phyloP scores from a whole-genome alignment of 2,797 vertebrate species.

The Urophycis tenuis region DNA sequence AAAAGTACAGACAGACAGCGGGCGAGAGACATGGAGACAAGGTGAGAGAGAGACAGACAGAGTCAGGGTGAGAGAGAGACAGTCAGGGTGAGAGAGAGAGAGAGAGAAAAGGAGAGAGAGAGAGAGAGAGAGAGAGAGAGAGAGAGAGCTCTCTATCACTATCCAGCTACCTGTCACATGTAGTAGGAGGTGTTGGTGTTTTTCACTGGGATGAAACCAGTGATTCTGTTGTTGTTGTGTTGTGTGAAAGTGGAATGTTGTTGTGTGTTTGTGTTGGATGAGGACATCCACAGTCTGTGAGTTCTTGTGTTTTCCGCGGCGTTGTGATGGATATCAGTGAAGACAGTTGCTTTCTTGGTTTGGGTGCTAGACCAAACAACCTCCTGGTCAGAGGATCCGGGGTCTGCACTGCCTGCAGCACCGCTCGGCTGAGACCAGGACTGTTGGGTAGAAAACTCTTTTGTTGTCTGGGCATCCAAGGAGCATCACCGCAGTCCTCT shows the following conservation, averaged over 20 bases:
- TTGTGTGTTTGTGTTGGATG: constrained; percentile 9
- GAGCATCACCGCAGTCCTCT: constrained; percentile 36
- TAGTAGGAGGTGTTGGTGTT: neutral
- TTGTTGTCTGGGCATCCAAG: constrained; percentile 50
- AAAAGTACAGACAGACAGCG: constrained; percentile 48
- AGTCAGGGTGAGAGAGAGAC: constrained; percentile 16
- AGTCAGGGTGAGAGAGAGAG: neutral
- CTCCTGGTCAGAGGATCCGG: constrained; percentile 30
- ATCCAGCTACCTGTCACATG: constrained; percentile 25
- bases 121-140: neutral
- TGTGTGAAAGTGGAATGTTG: constrained; percentile 1
- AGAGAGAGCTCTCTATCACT: no score
- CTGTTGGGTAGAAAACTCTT: constrained; percentile 23
- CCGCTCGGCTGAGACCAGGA: no score
- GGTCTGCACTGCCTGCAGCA: constrained; percentile 1
- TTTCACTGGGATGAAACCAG: no score
- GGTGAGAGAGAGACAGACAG: constrained; percentile 5
- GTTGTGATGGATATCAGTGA: constrained; percentile 39
- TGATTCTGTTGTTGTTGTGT: neutral
- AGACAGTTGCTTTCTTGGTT: constrained; percentile 24
- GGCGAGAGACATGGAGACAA: constrained; percentile 19
- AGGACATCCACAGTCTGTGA: neutral
- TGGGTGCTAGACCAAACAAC: constrained; percentile 50
- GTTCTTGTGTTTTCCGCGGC: neutral
- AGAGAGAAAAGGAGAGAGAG: neutral